A percentile compares a stretch with the other conserved stretches of the same genome.
Conservation (phyloP, 2,113 vertebrate species). For the Anolis sagrei region DNA sequence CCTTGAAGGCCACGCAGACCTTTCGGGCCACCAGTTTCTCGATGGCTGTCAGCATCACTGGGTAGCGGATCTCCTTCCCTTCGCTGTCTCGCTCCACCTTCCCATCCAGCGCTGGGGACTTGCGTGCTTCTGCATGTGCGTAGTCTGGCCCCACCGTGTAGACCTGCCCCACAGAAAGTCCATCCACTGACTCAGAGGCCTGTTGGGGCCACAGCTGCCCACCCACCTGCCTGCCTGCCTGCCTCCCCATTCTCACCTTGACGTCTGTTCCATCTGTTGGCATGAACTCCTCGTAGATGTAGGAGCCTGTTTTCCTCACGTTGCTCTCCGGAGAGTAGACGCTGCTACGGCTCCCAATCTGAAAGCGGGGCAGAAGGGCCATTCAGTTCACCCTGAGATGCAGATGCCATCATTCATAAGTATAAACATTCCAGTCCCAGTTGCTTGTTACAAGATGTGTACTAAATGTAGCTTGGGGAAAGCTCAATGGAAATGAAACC, state of each 20-base stretch:
- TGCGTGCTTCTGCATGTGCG: constrained; percentile 96
- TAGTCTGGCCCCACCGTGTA: constrained; percentile 98
- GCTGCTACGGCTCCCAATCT: constrained; percentile 98
- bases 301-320: constrained; percentile 96
- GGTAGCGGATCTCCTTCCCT: constrained; percentile 97
- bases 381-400: no score
- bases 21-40: constrained; percentile 97
- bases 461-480: no score
- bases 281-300: constrained; percentile 99
- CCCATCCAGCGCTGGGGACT: constrained; percentile 95
- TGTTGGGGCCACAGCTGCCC: neutral
- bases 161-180: constrained; percentile 80
- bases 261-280: constrained; percentile 98
- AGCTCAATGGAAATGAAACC: no score
- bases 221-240: neutral
- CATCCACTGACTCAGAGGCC: neutral
- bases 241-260: constrained; percentile 81
- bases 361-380: constrained; percentile 31
- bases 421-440: no score
- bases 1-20: constrained; percentile 98
- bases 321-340: constrained; percentile 98
- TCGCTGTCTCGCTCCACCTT: constrained; percentile 98
- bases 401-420: no score
- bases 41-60: constrained; percentile 98
- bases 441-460: no score